A percentile compares a stretch with the other conserved stretches of the same genome.
Conservation (phyloP, 1,140 invertebrate species). For the Anthonomus grandis region DNA sequence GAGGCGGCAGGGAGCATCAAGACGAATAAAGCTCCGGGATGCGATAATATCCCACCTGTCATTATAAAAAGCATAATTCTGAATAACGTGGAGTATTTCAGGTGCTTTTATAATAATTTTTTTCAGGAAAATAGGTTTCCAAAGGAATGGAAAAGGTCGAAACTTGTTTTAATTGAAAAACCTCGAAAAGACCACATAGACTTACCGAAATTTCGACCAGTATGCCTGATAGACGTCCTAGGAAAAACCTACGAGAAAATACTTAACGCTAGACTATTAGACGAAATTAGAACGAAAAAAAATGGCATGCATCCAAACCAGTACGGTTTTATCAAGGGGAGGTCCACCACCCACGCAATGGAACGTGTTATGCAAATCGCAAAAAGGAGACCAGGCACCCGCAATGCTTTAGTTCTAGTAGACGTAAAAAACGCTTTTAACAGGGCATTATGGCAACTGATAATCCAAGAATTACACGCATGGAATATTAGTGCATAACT, state of each 20-base stretch:
- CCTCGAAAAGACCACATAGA: conserved; percentile 29
- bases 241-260: conserved; percentile 47
- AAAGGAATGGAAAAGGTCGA: conserved; percentile 45
- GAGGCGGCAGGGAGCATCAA: conserved; percentile 27
- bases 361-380: conserved; percentile 31
- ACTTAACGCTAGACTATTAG: conserved; percentile 19
- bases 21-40: conserved; percentile 42
- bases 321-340: conserved; percentile 38
- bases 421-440: conserved; percentile 52
- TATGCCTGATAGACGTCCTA: conserved; percentile 47
- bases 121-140: conserved; percentile 41
- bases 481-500: conserved; percentile 30
- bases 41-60: conserved; percentile 38
- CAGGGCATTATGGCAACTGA: conserved; percentile 47
- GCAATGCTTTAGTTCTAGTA: conserved; percentile 40
- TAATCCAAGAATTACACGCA: too few species aligned
- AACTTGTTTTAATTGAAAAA: conserved; percentile 41
- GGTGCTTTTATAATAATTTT: conserved; percentile 30
- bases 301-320: conserved; percentile 37
- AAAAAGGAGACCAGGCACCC: conserved; percentile 6
- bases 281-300: conserved; percentile 18
- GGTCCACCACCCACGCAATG: conserved; percentile 47
- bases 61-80: conserved; percentile 23
- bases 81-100: conserved; percentile 15
- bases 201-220: conserved; percentile 44